Percentiles rank a stretch among this genome's conserved stretches.
phyloP scores from a whole-genome alignment of 2,797 vertebrate species.

The Mionectes olivaceus region DNA sequence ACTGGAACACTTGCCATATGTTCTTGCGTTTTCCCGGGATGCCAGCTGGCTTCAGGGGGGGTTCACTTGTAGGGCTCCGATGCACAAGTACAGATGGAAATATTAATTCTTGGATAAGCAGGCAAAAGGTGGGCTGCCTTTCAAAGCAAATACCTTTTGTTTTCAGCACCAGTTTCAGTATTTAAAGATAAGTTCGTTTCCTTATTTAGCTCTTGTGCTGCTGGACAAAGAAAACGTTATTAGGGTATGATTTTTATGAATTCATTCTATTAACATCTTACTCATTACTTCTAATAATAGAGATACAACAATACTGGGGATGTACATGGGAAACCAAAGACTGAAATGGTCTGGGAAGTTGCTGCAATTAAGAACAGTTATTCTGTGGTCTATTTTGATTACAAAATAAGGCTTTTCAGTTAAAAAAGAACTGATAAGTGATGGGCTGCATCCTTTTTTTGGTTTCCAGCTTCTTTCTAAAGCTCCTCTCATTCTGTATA shows the following conservation, averaged over 20 bases:
- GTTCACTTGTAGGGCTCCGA: neutral
- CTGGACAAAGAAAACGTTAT: neutral
- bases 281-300: accelerated
- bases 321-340: neutral
- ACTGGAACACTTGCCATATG: neutral
- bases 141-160: neutral
- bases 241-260: accelerated
- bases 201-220: neutral
- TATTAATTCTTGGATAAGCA: neutral
- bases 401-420: neutral
- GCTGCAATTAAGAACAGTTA: neutral
- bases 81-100: neutral
- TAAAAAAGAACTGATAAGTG: neutral
- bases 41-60: neutral
- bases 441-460: neutral
- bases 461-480: neutral
- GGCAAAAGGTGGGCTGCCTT: neutral
- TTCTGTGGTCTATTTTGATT: neutral
- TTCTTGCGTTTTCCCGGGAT: neutral
- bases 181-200: neutral
- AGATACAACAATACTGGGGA: neutral
- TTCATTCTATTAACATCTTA: neutral
- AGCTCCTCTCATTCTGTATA: neutral
- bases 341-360: neutral
- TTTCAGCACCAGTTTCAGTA: neutral